Percentiles rank a stretch among this genome's conserved stretches.
Evolutionary conservation across 1,140 invertebrate genomes (phyloP).

Genomic region (Trissolcus basalis): DNA sequence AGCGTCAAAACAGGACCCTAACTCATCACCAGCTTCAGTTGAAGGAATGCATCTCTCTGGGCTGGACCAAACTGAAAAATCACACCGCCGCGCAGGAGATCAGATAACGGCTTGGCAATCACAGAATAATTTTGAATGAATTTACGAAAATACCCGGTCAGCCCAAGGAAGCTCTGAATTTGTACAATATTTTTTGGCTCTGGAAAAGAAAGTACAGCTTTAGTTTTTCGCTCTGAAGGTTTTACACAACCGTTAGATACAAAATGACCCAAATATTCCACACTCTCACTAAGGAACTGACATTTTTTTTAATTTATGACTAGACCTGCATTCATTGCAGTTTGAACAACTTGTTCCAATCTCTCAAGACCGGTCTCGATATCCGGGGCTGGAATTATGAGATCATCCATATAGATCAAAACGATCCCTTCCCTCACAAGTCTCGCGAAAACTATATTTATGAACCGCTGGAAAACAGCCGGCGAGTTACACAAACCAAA

Average conservation of each 20-base stretch:
- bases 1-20: no score
- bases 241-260: slow-evolving; percentile 58
- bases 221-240: slow-evolving; percentile 48
- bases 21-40: no score
- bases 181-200: background rate
- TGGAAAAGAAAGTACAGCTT: slow-evolving; percentile 2
- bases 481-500: slow-evolving; percentile 62
- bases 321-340: background rate
- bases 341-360: background rate
- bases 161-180: slow-evolving; percentile 12
- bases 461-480: background rate
- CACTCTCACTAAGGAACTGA: slow-evolving; percentile 54
- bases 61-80: slow-evolving; percentile 8
- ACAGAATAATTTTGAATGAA: background rate
- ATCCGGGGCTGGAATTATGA: slow-evolving; percentile 1
- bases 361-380: background rate
- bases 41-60: no score
- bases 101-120: slow-evolving; percentile 11
- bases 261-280: slow-evolving; percentile 66
- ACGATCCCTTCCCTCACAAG: background rate
- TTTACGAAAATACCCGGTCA: slow-evolving; percentile 10
- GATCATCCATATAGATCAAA: background rate
- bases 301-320: slow-evolving; percentile 68
- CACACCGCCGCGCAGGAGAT: background rate
- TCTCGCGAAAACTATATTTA: background rate